phyloP scores from a whole-genome alignment of 1,140 invertebrate species.

The Lamellibrachia luymesi region DNA sequence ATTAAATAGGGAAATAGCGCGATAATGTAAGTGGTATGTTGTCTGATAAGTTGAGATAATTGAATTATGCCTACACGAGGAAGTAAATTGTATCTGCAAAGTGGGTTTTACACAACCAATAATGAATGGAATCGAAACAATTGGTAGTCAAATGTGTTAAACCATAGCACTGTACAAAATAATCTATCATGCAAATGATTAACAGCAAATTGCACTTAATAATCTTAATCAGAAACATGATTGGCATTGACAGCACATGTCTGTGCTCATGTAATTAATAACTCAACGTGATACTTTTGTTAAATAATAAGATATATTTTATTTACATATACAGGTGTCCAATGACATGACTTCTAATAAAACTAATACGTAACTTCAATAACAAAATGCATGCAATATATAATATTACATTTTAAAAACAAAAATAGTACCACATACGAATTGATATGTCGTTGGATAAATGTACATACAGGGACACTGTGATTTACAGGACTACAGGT shows the following conservation, averaged over 20 bases:
- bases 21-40: not conserved
- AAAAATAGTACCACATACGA: too few species aligned
- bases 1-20: not conserved
- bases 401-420: too few species aligned
- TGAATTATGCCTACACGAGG: not conserved
- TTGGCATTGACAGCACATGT: not conserved
- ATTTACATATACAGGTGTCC: not conserved
- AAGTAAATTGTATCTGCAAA: not conserved
- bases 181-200: not conserved
- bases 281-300: not conserved
- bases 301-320: not conserved
- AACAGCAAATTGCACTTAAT: not conserved
- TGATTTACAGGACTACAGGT: too few species aligned
- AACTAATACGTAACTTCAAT: too few species aligned
- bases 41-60: not conserved
- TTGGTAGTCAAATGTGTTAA: not conserved
- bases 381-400: too few species aligned
- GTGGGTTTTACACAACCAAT: not conserved
- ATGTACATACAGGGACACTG: too few species aligned
- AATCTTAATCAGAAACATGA: not conserved
- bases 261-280: not conserved
- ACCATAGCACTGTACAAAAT: not conserved
- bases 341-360: too few species aligned
- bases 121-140: not conserved
- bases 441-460: too few species aligned